Conservation (phyloP, 1,140 invertebrate genomes). For the Protaetia brevitarsis region DNA sequence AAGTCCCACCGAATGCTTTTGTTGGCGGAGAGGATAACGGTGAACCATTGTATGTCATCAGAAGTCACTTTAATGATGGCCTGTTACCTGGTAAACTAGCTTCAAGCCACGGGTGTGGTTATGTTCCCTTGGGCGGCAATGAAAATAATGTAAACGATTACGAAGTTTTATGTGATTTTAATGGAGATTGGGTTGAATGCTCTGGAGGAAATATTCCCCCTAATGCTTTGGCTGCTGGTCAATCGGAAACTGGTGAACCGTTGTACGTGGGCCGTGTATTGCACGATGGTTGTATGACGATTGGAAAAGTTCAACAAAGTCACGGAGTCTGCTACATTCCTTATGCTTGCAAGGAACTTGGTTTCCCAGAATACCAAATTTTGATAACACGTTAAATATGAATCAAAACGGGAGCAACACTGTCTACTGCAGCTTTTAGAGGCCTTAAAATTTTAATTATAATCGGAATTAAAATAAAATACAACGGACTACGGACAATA, state of each 20-base stretch:
- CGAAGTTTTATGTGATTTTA: slow-evolving; percentile 57
- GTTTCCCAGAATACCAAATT: slow-evolving; percentile 72
- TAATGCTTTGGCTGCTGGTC: slow-evolving; percentile 69
- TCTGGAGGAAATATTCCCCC: slow-evolving; percentile 64
- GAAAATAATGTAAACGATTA: slow-evolving; percentile 76
- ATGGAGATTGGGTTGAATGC: slow-evolving; percentile 42
- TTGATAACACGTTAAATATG: not conserved
- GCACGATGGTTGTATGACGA: slow-evolving; percentile 64
- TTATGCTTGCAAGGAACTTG: slow-evolving; percentile 65
- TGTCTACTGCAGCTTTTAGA: slow-evolving; percentile 9
- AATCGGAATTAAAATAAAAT: too few relatives aligned
- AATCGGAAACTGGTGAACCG: slow-evolving; percentile 71
- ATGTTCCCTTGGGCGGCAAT: slow-evolving; percentile 73
- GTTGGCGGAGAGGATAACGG: slow-evolving; percentile 70
- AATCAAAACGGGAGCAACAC: not conserved
- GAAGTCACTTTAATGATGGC: slow-evolving; percentile 60
- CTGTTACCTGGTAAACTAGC: slow-evolving; percentile 76
- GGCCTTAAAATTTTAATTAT: slow-evolving; percentile 2
- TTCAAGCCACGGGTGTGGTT: slow-evolving; percentile 66
- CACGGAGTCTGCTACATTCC: slow-evolving; percentile 72
- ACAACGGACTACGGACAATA: not conserved
- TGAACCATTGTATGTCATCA: slow-evolving; percentile 70
- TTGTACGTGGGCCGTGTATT: slow-evolving; percentile 66
- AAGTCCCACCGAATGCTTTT: slow-evolving; percentile 68
- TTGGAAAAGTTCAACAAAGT: slow-evolving; percentile 71